Base-by-base conservation (phyloP, 1,140 invertebrate genomes). In the Lordiphosa collinella region DNA sequence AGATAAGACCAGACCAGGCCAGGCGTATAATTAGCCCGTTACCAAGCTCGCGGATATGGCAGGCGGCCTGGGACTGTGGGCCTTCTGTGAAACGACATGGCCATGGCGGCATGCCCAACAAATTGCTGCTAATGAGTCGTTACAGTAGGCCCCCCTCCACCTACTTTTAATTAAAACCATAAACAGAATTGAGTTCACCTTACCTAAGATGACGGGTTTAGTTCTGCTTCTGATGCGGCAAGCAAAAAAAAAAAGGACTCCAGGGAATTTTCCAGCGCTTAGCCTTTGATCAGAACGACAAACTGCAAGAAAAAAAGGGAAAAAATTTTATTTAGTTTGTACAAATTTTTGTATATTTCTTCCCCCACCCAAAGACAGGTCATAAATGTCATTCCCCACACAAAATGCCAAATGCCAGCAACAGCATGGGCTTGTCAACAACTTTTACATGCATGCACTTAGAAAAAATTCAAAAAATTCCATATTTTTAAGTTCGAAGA, bases 51-150 rank as follows among this genome's bases (percentile, higher is more conserved):
- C 12, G 32, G 25, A 12, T 36, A 35, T 38, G 63, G 63, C 38
- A 29, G 25, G 58, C 58, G 67, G 44, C 63, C 66, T 54, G 64
- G 72, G 47, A 65, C 53, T 53, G 64, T 12, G 40, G 43, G 53
- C 50, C 62, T 69, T 75, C 71, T 58, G 37, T 65, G 63, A 60
- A 66, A 71, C 11, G 22, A 12, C 14, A n/a, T 10, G 7, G 8
- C 37, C 3, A 11, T 29, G 55, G 56, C 78, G 66, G 76, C 76
- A 64, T 70, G 76, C 40, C 60, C 66, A 80, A 78, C 76, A 82
- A 80, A 80, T 82, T 82, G 78, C 72, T 62, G 67, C 76, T 82
- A 82, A 82, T 78, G 63, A 78, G 76, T 37, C 63, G 44, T 72
- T 67, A 67, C 66, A 76, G 76, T 43, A 4, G 2, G 7, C 14